Conservation (phyloP, 2,113 vertebrate genomes). For the Gallinago undulata region DNA sequence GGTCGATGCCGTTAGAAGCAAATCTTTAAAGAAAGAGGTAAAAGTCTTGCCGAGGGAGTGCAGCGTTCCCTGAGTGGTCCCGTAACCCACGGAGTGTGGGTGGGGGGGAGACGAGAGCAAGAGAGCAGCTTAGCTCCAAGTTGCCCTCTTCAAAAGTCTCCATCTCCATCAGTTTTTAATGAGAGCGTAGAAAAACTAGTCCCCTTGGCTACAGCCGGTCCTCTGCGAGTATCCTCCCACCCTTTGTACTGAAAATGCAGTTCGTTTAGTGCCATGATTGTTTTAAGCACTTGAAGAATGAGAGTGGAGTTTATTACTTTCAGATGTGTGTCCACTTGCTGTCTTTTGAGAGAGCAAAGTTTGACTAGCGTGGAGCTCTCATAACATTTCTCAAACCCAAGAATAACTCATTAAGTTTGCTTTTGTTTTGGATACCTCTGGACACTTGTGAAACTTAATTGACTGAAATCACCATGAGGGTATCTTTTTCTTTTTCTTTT, state of each 20-base stretch:
- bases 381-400: slow-evolving; percentile 34
- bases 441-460: slow-evolving; percentile 42
- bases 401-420: slow-evolving; percentile 56
- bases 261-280: slow-evolving; percentile 21
- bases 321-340: slow-evolving; percentile 42
- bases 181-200: background rate
- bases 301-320: slow-evolving; percentile 53
- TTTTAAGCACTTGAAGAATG: slow-evolving; percentile 51
- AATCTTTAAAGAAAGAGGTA: background rate
- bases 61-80: background rate
- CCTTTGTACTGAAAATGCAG: background rate
- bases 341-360: background rate
- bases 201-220: background rate
- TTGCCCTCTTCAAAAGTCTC: background rate
- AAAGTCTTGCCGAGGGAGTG: background rate
- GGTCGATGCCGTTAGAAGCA: background rate
- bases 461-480: background rate
- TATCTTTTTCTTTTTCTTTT: background rate
- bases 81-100: background rate
- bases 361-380: background rate
- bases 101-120: background rate
- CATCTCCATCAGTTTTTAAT: background rate
- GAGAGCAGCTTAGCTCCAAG: background rate
- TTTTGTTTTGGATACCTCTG: slow-evolving; percentile 55
- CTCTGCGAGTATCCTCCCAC: background rate